Evolutionary conservation across 2,888 invertebrate species (phyloP).

Genomic region (Proisotoma minuta): DNA sequence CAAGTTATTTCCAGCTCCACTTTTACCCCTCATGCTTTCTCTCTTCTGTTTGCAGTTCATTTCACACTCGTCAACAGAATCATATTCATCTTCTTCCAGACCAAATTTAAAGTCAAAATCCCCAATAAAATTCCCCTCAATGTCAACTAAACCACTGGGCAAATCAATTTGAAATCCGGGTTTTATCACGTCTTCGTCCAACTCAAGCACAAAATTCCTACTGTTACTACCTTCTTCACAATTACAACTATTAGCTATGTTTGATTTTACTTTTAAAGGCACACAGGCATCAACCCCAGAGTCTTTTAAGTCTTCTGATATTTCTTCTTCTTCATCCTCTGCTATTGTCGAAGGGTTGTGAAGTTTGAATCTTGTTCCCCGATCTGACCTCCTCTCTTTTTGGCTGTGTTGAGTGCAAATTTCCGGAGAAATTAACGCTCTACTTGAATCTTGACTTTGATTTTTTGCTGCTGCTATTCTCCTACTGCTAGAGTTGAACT

Average conservation of each 20-base stretch:
- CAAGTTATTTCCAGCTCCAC: too few species aligned
- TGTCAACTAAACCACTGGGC: conserved; percentile 44
- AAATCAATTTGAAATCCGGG: conserved; percentile 42
- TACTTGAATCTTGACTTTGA: too few species aligned
- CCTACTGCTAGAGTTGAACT: too few species aligned
- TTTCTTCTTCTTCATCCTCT: neutral
- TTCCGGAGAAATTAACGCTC: too few species aligned
- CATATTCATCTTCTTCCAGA: conserved; percentile 34
- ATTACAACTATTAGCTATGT: too few species aligned
- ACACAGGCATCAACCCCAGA: conserved; percentile 3
- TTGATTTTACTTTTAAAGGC: neutral
- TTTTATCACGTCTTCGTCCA: conserved; percentile 37
- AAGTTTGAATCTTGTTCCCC: too few species aligned
- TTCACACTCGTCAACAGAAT: conserved; percentile 9
- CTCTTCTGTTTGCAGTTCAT: neutral
- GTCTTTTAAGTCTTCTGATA: neutral
- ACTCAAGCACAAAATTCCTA: conserved; percentile 12
- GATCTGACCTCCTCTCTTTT: too few species aligned
- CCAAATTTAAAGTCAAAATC: conserved; percentile 33
- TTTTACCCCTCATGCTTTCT: neutral
- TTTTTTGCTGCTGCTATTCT: too few species aligned
- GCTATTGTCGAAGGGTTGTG: conserved; percentile 5
- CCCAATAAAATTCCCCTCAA: conserved; percentile 40
- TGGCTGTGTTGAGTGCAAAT: too few species aligned
- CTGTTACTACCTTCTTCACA: neutral